Conservation (phyloP, 2,888 invertebrate genomes). For the Lasius platythorax region DNA sequence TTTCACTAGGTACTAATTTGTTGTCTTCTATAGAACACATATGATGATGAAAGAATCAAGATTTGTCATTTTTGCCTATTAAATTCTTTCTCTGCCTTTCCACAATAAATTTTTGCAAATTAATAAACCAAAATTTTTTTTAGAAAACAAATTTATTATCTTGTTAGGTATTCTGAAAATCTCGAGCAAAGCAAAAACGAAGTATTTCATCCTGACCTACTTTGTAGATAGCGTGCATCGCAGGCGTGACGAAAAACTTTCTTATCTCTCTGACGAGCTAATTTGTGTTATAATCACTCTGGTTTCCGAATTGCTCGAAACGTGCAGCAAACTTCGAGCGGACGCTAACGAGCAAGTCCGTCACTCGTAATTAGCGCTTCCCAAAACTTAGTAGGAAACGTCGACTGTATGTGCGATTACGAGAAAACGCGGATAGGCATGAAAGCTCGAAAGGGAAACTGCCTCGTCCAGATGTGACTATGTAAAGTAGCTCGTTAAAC, state of each 20-base stretch:
- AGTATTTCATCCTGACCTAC: background rate
- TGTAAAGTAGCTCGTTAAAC: constrained; percentile 78
- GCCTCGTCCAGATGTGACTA: constrained; percentile 55
- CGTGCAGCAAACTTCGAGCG: constrained; percentile 30
- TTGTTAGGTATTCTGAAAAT: constrained; percentile 11
- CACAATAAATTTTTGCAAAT: background rate
- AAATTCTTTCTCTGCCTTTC: background rate
- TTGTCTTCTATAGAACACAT: background rate
- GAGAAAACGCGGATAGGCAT: background rate
- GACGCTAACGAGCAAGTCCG: constrained; percentile 53
- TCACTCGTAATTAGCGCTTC: constrained; percentile 54
- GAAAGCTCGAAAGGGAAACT: constrained; percentile 37
- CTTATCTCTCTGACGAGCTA: constrained; percentile 46
- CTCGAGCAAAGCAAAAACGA: background rate
- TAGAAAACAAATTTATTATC: background rate
- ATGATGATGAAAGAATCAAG: background rate
- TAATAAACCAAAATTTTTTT: background rate
- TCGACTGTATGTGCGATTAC: constrained; percentile 12
- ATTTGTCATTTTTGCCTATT: background rate
- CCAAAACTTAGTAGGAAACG: constrained; percentile 50
- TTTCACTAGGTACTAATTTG: background rate
- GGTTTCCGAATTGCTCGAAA: constrained; percentile 43
- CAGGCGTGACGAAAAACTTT: constrained; percentile 43
- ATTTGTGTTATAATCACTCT: constrained; percentile 53
- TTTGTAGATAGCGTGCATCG: background rate